Base-by-base conservation (phyloP, 2,888 invertebrate genomes). In the Nebria brevicollis region DNA sequence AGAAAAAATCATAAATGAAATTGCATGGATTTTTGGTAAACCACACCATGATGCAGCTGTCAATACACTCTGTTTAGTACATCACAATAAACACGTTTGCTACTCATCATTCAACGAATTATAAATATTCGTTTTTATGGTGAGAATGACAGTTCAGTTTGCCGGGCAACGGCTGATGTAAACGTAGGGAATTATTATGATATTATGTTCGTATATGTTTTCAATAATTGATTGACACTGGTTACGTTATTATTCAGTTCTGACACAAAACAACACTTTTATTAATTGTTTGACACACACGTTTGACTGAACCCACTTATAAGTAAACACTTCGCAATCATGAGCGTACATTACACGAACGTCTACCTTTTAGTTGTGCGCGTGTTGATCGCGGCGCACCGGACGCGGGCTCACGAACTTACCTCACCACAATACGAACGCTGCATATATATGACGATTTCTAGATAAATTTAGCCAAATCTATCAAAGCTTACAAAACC, bases 121-220 rank as follows among this genome's bases (percentile, higher is more conserved):
- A 75, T 42, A 75, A 15, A 26, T 72, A 70, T 20, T 80, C 43
- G 20, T 64, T 54, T 66, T 73, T 74, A 75, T 79, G 79, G 79
- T 75, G 75, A 75, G 64, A 68, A 79, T 80, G 80, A 80, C 80
- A 80, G 80, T 72, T 80, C 80, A 80, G 64, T 80, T 75, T 80
- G 80, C 80, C 80, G 80, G 80, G 80, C 72, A 66, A 70, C 72
- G 34, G 74, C 75, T 54, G 13, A 8, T 54, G 13, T 13, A 8
- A 54, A 54, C 54, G 34, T 34, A 11, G 54, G 54, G 11, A 54
- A 54, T 54, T 54, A 54, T 54, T 54, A 54, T 54, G 13, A 54
- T 54, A 6, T 13, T 54, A 54, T 54, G 54, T 54, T 54, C 54
- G 54, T 54, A 54, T 54, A 3, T 54, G 7, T 54, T 11, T 54